Percentiles rank a stretch among this genome's conserved stretches.
phyloP scores from a whole-genome alignment of 2,113 vertebrate genomes.

The Dicrurus megarhynchus region DNA sequence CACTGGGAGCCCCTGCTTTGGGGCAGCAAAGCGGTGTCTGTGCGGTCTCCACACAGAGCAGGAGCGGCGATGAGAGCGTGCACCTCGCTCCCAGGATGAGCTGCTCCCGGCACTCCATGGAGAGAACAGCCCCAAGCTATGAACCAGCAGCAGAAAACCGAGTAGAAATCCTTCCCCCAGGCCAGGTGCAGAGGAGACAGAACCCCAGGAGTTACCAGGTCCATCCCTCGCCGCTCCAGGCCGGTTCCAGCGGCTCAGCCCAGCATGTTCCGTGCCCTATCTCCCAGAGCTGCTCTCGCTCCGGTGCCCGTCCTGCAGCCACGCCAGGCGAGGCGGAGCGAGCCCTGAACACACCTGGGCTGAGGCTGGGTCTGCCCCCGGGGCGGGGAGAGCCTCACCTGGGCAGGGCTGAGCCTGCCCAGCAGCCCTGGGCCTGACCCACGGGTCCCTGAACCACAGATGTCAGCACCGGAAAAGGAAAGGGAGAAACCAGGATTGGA shows the following conservation, averaged over 20 bases:
- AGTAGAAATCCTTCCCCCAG: neutral
- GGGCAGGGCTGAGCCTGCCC: neutral
- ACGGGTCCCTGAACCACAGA: accelerated
- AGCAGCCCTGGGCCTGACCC: accelerated
- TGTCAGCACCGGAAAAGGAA: no score
- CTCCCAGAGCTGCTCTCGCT: neutral
- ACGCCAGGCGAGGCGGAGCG: neutral
- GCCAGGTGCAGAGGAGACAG: neutral
- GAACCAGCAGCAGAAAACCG: neutral
- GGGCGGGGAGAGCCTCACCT: conserved; percentile 22
- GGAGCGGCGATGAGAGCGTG: accelerated
- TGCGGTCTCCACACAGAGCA: accelerated
- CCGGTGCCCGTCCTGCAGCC: neutral
- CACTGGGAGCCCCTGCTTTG: accelerated
- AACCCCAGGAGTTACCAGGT: neutral
- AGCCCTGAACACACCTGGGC: neutral
- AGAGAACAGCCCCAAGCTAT: neutral
- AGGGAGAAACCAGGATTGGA: accelerated
- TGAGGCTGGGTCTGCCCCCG: neutral
- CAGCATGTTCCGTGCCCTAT: neutral
- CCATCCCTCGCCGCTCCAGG: neutral
- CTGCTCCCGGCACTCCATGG: accelerated
- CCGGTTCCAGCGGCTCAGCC: neutral
- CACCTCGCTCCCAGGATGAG: neutral
- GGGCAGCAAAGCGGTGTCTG: neutral